These are phyloP conservation scores for Porites lobata DNA, from an alignment of 92 coral and sea anemone species.

Conservation along the genomic window DNA sequence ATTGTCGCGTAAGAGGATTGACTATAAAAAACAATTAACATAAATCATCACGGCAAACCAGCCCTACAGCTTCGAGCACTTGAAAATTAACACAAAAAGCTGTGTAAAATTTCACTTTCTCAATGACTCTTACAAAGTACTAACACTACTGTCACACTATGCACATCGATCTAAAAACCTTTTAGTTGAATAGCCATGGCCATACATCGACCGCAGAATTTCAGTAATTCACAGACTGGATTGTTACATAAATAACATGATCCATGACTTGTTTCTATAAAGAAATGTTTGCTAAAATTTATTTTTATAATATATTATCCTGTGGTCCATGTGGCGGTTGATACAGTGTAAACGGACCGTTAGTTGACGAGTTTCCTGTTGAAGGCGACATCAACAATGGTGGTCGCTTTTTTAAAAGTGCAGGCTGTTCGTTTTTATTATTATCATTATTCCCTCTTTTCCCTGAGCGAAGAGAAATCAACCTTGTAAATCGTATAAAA, in stretches of 20 bases:
- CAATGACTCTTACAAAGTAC: too few relatives aligned
- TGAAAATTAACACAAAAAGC: not conserved
- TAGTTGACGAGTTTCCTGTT: not conserved
- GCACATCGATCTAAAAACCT: not conserved
- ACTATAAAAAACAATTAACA: conserved; percentile 38
- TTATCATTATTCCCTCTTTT: not conserved
- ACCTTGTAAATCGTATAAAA: conserved; percentile 32
- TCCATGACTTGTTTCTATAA: not conserved
- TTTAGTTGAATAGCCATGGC: not conserved
- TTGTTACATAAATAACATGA: not conserved
- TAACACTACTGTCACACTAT: too few relatives aligned
- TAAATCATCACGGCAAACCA: conserved; percentile 35
- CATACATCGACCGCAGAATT: not conserved
- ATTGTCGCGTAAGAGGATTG: conserved; percentile 22
- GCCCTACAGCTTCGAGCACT: not conserved
- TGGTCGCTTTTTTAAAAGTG: not conserved
- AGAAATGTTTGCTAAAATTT: not conserved
- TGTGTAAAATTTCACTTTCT: too few relatives aligned
- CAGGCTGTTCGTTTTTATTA: not conserved
- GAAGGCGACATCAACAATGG: not conserved
- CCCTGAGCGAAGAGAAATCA: too few relatives aligned
- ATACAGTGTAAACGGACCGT: not conserved
- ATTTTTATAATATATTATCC: not conserved
- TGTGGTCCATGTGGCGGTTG: not conserved
- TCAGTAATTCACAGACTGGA: not conserved